A percentile compares a stretch with the other conserved stretches of the same genome.
phyloP scores from a whole-genome alignment of 2,888 invertebrate genomes.

The Ochlodes sylvanus region DNA sequence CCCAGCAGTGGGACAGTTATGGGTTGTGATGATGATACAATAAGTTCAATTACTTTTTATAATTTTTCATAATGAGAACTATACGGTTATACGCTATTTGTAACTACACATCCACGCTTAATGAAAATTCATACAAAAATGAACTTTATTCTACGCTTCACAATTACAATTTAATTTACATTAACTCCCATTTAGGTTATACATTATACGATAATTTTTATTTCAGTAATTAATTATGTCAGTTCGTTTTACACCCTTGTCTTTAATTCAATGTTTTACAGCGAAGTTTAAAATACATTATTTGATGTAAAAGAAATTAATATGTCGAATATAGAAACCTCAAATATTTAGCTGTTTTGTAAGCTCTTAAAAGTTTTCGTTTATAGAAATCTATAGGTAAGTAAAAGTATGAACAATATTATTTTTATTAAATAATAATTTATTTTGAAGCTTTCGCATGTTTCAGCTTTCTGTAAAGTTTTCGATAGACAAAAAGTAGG shows the following conservation, averaged over 20 bases:
- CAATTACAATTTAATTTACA: slow-evolving; percentile 37
- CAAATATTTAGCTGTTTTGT: slow-evolving; percentile 42
- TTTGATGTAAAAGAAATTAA: slow-evolving; percentile 37
- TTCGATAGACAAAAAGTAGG: too few relatives aligned
- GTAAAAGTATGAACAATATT: too few relatives aligned
- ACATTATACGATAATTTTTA: slow-evolving; percentile 63
- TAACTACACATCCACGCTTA: slow-evolving; percentile 34
- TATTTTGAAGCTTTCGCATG: too few relatives aligned
- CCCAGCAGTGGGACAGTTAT: too few relatives aligned
- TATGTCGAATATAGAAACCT: slow-evolving; percentile 43
- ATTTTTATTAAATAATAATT: too few relatives aligned
- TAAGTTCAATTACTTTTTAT: slow-evolving; percentile 4
- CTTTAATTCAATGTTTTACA: slow-evolving; percentile 57
- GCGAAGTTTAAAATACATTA: slow-evolving; percentile 60
- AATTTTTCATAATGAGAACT: slow-evolving; percentile 16
- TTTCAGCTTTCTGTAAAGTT: too few relatives aligned
- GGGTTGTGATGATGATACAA: too few relatives aligned
- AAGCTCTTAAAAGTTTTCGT: not conserved
- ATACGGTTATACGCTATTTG: slow-evolving; percentile 12
- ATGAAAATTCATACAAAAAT: slow-evolving; percentile 34
- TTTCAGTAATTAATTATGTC: slow-evolving; percentile 68
- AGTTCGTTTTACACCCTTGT: slow-evolving; percentile 80
- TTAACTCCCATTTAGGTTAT: slow-evolving; percentile 58
- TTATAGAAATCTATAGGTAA: too few relatives aligned
- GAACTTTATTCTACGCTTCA: slow-evolving; percentile 27